Evolutionary conservation across 2,113 vertebrate genomes (phyloP), one percentile per base, ranked within the genome.

Genomic region (Cynocephalus volans): DNA sequence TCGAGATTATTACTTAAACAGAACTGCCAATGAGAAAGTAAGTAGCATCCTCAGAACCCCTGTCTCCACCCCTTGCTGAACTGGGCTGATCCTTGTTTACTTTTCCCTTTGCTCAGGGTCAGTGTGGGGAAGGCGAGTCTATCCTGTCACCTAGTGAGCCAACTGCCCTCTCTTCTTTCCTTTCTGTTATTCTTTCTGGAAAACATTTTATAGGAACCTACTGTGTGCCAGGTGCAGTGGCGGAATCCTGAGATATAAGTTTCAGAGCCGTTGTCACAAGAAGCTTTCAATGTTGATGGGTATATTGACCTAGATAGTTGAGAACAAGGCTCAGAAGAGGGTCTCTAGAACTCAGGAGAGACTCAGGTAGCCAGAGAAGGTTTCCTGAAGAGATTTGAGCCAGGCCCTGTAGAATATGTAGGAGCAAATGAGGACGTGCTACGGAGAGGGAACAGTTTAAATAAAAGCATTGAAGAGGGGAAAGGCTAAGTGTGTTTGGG

Each of bases 1-100:
- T 67, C 99, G 99, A 76, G 99, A 99, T 98, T 99, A 99, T 99
- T 99, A 99, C 98, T 98, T 99, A 97, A 99, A 99, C 98, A 99
- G 99, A 98, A 99, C 99, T 0, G 99, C 99, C 98, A 99, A 99
- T 6, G 99, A 99, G 97, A 99, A 99, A 99, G 99, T 99, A 95
- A 99, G 98, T 31, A 92, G 13, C n/a, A 62, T 67, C 70, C 60
- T 64, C 76, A 90, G 64, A 69, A 91, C 54, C 69, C 33, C 64
- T 6, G 10, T 33, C 54, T 65, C 14, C 3, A 24, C 10, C 45
- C 67, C 50, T 31, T 58, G 23, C 70, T 76, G 45, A 72, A 72
- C n/a, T 64, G 75, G 86, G 56, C 26, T 88, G 24, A 54, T 79
- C 72, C 54, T 60, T 58, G 10, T 33, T 80, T 69, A 41, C 83